phyloP scores from a whole-genome alignment of 2,888 invertebrate species.

The Athripsodes cinereus region DNA sequence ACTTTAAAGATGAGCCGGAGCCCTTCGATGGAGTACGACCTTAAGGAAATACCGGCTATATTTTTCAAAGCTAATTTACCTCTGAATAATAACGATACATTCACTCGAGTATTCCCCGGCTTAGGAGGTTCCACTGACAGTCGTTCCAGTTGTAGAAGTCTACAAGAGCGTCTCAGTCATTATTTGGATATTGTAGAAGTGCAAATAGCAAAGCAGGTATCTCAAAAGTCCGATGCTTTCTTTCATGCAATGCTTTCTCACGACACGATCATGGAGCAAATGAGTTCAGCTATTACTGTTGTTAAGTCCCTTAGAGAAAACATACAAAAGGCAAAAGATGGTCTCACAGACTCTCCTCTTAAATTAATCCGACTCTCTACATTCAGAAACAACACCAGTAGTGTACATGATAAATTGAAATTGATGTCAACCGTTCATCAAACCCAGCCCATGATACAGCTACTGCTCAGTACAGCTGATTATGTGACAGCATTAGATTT shows the following conservation, averaged over 20 bases:
- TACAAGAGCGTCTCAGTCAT: conserved; percentile 89
- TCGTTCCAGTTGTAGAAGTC: conserved; percentile 58
- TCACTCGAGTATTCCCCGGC: conserved; percentile 78
- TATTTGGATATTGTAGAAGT: conserved; percentile 94
- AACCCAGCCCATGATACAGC: conserved; percentile 95
- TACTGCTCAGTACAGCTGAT: conserved; percentile 89
- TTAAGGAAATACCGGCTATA: conserved; percentile 74
- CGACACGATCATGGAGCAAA: conserved; percentile 93
- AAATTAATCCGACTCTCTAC: conserved; percentile 67
- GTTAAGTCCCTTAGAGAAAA: conserved; percentile 68
- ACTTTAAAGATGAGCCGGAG: conserved; percentile 26
- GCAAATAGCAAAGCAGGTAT: conserved; percentile 87
- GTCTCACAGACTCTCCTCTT: conserved; percentile 73
- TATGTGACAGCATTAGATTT: conserved; percentile 96
- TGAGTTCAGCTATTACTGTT: conserved; percentile 74
- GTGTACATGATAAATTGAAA: conserved; percentile 70
- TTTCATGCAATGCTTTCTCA: conserved; percentile 98
- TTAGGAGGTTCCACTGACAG: conserved; percentile 48
- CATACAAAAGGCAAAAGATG: conserved; percentile 70
- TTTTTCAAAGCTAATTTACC: conserved; percentile 76
- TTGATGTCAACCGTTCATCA: conserved; percentile 94
- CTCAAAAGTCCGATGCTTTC: conserved; percentile 93
- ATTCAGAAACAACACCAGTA: conserved; percentile 57
- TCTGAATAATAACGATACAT: conserved; percentile 73
- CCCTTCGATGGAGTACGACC: conserved; percentile 36